These are phyloP conservation scores for Pocillopora grandis DNA, from an alignment of 92 coral and sea anemone genomes.

Conservation along the genomic window DNA sequence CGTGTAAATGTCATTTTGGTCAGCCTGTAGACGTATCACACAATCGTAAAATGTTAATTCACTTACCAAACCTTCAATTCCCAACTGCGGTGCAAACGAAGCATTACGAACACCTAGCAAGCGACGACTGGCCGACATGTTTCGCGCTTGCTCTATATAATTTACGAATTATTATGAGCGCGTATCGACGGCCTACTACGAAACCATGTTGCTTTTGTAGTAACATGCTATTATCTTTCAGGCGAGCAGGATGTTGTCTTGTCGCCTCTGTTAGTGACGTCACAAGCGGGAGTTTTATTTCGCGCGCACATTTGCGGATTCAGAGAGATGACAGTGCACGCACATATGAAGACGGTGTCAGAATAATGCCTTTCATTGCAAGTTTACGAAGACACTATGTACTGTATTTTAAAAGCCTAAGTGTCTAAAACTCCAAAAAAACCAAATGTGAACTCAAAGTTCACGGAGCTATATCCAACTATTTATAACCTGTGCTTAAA, in stretches of 20 bases:
- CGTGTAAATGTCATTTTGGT: background rate
- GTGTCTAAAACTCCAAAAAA: background rate
- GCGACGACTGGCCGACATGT: slow-evolving; percentile 37
- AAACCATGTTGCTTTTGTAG: slow-evolving; percentile 34
- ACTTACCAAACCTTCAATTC: slow-evolving; percentile 70
- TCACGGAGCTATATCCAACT: background rate
- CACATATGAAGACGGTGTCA: background rate
- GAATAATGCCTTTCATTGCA: background rate
- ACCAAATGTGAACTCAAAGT: background rate
- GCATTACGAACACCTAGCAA: slow-evolving; percentile 46
- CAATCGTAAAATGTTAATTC: background rate
- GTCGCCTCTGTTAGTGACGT: slow-evolving; percentile 35
- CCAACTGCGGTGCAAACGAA: slow-evolving; percentile 56
- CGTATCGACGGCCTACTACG: slow-evolving; percentile 10
- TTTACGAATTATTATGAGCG: slow-evolving; percentile 1
- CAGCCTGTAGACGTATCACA: background rate
- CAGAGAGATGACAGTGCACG: background rate
- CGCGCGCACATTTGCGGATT: slow-evolving; percentile 7
- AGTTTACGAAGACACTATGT: background rate
- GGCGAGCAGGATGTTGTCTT: slow-evolving; percentile 15
- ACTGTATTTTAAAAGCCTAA: background rate
- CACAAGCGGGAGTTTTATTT: background rate
- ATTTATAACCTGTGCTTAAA: background rate
- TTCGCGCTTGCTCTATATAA: background rate
- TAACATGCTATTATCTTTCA: slow-evolving; percentile 4